Percentiles rank a stretch among this genome's conserved stretches.
Conservation (phyloP, 92 coral and sea anemone species). For the Metridium senile region DNA sequence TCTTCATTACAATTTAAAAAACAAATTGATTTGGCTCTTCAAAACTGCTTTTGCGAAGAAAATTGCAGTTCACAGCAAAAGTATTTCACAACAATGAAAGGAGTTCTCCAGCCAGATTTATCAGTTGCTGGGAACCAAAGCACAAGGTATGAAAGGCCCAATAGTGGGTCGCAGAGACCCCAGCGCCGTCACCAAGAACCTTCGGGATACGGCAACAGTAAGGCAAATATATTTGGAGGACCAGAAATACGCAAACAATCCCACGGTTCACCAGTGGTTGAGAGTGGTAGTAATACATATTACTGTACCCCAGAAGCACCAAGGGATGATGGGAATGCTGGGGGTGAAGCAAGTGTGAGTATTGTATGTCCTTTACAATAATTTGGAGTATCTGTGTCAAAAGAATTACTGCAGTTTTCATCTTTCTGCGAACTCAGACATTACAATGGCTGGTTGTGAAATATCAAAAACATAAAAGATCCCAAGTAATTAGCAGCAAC, state of each 20-base stretch:
- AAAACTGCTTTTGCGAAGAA: too few relatives aligned
- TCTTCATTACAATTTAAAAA: too few relatives aligned
- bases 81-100: constrained; percentile 17
- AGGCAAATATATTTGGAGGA: constrained; percentile 85
- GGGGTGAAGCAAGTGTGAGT: constrained; percentile 21
- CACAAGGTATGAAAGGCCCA: constrained; percentile 83
- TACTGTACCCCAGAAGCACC: constrained; percentile 87
- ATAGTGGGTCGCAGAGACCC: constrained; percentile 69
- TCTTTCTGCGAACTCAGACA: too few relatives aligned
- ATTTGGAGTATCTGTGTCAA: too few relatives aligned
- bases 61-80: too few relatives aligned
- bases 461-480: too few relatives aligned
- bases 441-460: too few relatives aligned
- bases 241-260: constrained; percentile 64
- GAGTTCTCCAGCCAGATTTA: constrained; percentile 60
- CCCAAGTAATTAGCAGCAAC: too few relatives aligned
- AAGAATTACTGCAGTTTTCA: too few relatives aligned
- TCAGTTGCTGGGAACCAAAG: constrained; percentile 87
- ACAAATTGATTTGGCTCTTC: too few relatives aligned
- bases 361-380: too few relatives aligned
- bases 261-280: constrained; percentile 2
- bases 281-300: constrained; percentile 31
- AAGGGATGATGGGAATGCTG: constrained; percentile 36
- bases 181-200: constrained; percentile 63
- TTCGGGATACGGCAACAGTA: constrained; percentile 67